A percentile compares a stretch with the other conserved stretches of the same genome.
phyloP scores from a whole-genome alignment of 1,140 invertebrate species.

The Trichonephila clavata region DNA sequence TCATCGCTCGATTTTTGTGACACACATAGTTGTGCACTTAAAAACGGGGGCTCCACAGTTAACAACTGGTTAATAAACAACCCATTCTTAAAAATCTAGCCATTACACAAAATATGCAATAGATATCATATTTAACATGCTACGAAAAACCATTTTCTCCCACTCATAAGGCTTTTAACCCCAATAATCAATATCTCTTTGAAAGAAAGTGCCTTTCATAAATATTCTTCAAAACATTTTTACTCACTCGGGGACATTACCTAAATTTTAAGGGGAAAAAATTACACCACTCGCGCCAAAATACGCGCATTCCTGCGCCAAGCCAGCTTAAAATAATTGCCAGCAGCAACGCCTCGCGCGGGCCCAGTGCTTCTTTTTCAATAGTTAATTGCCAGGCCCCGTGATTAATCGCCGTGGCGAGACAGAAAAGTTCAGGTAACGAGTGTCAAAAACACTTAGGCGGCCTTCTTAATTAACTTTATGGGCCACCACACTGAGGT shows the following conservation, averaged over 20 bases:
- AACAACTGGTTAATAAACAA: no score
- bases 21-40: no score
- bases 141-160: background rate
- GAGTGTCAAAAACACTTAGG: conserved; percentile 62
- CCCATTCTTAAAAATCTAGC: no score
- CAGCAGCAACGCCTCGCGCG: conserved; percentile 15
- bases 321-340: conserved; percentile 41
- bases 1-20: no score
- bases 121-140: no score
- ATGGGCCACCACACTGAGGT: conserved; percentile 24
- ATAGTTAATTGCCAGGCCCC: background rate
- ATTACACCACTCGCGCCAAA: background rate
- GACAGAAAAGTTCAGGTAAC: conserved; percentile 36
- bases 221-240: background rate
- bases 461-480: conserved; percentile 60
- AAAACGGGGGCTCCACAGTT: no score
- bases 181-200: no score
- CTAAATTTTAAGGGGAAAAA: background rate
- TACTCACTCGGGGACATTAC: background rate
- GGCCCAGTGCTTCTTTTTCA: conserved; percentile 25
- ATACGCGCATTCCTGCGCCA: background rate
- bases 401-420: conserved; percentile 40
- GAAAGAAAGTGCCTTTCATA: background rate
- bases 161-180: background rate
- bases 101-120: no score